Evolutionary conservation across 2,888 invertebrate species (phyloP), one percentile per base, ranked within the genome.

Genomic region (Caenorhabditis sp.): DNA sequence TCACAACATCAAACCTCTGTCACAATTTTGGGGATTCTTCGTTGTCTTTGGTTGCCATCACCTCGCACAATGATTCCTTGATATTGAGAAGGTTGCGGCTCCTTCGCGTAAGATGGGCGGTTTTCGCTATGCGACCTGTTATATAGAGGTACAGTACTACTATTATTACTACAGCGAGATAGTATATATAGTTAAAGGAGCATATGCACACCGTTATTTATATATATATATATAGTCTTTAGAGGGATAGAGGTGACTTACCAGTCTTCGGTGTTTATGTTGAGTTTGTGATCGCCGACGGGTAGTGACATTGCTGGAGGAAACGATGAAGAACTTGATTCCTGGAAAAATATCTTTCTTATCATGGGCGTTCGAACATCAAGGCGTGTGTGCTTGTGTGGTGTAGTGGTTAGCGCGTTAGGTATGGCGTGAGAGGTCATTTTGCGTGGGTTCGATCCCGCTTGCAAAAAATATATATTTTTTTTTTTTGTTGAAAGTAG

Each of bases 221-320:
- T n/a, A n/a, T n/a, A n/a, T n/a, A n/a, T n/a, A n/a, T n/a, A 52
- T 20, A 52, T 21, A 21, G 8, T 8, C 4, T 23, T 52, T 21
- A 52, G 10, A 17, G 5, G 26, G 26, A 14, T 26, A 12, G 5
- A 56, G 17, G 43, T 10, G 26, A 52, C 64, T 68, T 59, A 73
- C 73, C 73, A 73, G 23, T 73, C 73, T 65, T 73, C 73, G 17
- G 73, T 68, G 52, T 73, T 72, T 26, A 72, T 68, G 23, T 66
- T 62, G 27, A 73, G 21, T 5, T 56, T 65, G 21, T 73, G 73
- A n/a, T 53, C 10, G 12, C 66, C 71, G 43, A 68, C 54, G 25
- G 73, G 73, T 23, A 73, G 59, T n/a, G 64, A 64, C 72, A 72
- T 72, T 49, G 31, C 31, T 7, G 68, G 17, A 21, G 59, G 49